These are phyloP conservation scores for Jordanella pulchra DNA, from an alignment of 2,797 vertebrate genomes.

Conservation along the genomic window DNA sequence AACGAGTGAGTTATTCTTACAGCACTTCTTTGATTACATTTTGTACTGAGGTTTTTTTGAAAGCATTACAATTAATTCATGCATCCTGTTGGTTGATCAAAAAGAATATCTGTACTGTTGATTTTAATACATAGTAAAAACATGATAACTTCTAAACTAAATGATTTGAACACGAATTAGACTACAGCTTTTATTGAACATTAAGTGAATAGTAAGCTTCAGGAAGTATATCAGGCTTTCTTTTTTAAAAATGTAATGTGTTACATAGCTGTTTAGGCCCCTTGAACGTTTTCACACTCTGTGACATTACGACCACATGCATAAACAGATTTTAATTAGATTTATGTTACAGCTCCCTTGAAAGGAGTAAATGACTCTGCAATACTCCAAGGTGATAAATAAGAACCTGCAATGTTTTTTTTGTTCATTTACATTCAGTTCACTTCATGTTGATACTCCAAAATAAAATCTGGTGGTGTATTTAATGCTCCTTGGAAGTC, in stretches of 20 bases:
- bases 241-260: neutral
- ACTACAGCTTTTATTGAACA: constrained; percentile 31
- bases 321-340: neutral
- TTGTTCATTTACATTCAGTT: neutral
- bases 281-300: neutral
- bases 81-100: constrained; percentile 12
- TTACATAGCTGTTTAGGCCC: neutral
- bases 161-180: constrained; percentile 19
- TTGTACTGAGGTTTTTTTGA: constrained; percentile 6
- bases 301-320: neutral
- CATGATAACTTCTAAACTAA: constrained; percentile 14
- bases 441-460: neutral
- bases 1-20: constrained; percentile 85
- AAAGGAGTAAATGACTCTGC: neutral
- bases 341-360: neutral
- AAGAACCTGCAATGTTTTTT: neutral
- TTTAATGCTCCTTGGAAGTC: neutral
- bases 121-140: constrained; percentile 40
- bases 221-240: neutral
- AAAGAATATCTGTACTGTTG: constrained; percentile 17
- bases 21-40: constrained; percentile 1
- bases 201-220: constrained; percentile 13
- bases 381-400: neutral
- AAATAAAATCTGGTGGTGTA: neutral
- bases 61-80: constrained; percentile 5